These are phyloP conservation scores for Volucella inflata DNA, from an alignment of 2,888 invertebrate species.

Conservation along the genomic window DNA sequence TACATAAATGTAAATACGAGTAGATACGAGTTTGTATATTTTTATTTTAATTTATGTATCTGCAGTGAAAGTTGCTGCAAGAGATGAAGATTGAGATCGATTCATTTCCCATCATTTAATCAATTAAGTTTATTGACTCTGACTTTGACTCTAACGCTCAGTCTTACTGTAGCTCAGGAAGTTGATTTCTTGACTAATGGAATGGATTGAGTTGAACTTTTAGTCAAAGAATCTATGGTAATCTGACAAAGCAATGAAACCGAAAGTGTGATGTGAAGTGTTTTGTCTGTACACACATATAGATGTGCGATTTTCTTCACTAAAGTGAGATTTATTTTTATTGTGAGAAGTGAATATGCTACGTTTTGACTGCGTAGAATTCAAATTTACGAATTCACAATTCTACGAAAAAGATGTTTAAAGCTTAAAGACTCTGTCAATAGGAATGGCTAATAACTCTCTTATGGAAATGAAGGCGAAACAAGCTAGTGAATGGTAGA, in stretches of 20 bases:
- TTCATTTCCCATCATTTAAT: slow-evolving; percentile 45
- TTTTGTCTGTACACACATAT: too few relatives aligned
- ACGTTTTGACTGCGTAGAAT: too few relatives aligned
- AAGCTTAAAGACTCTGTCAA: too few relatives aligned
- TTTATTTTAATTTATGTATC: slow-evolving; percentile 55
- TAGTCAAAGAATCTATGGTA: too few relatives aligned
- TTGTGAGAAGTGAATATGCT: too few relatives aligned
- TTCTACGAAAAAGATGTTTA: too few relatives aligned
- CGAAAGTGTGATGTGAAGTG: slow-evolving; percentile 1
- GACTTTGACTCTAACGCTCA: too few relatives aligned
- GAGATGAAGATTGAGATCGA: slow-evolving; percentile 30
- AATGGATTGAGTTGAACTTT: slow-evolving; percentile 1
- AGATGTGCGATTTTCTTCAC: slow-evolving; percentile 12
- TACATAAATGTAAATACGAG: slow-evolving; percentile 16
- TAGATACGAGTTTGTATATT: background rate
- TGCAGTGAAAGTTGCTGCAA: slow-evolving; percentile 51
- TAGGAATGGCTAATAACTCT: too few relatives aligned
- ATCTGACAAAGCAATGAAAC: background rate
- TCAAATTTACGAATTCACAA: too few relatives aligned
- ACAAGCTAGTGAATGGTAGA: too few relatives aligned
- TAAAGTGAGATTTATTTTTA: slow-evolving; percentile 5
- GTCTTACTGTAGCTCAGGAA: slow-evolving; percentile 10
- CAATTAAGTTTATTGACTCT: slow-evolving; percentile 42
- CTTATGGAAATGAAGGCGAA: too few relatives aligned
- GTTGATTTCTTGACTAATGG: slow-evolving; percentile 12